A percentile compares a stretch with the other conserved stretches of the same genome.
These are phyloP conservation scores for Notolepis coatsorum DNA, from an alignment of 2,797 vertebrate genomes.

Conservation along the genomic window DNA sequence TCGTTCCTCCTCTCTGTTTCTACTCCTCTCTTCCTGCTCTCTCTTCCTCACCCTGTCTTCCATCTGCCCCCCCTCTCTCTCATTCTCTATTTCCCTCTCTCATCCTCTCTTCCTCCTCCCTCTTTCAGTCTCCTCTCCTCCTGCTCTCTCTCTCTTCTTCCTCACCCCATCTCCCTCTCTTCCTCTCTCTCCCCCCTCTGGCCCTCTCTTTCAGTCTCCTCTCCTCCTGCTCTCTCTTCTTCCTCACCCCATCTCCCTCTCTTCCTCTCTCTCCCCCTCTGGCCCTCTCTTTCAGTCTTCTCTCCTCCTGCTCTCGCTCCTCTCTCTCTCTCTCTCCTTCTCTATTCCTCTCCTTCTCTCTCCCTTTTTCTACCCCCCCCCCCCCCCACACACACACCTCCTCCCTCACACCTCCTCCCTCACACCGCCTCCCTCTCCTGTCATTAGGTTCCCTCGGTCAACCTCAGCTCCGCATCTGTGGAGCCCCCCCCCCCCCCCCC, in stretches of 20 bases:
- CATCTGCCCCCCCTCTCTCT: too few species aligned
- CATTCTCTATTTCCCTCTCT: too few species aligned
- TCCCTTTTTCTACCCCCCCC: background rate
- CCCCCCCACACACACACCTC: background rate
- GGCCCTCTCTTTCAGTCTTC: too few species aligned
- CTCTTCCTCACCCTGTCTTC: too few species aligned
- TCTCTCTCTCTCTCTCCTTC: too few species aligned
- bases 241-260: background rate
- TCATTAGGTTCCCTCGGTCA: constrained; percentile 16
- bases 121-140: background rate
- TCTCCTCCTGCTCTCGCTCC: background rate
- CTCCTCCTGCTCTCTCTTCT: too few species aligned
- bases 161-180: background rate
- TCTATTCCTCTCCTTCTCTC: background rate
- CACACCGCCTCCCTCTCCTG: background rate
- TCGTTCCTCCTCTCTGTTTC: constrained; percentile 11
- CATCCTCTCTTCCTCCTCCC: background rate
- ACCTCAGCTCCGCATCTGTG: constrained; percentile 40
- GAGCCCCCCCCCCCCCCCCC: too few species aligned
- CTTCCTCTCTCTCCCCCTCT: background rate
- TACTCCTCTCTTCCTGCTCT: background rate
- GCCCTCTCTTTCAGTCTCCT: constrained; percentile 39
- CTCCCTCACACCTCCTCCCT: background rate
- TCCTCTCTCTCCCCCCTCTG: too few species aligned
- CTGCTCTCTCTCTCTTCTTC: background rate